phyloP scores from a whole-genome alignment of 2,113 vertebrate genomes.

The Dunckerocampus dactyliophorus region DNA sequence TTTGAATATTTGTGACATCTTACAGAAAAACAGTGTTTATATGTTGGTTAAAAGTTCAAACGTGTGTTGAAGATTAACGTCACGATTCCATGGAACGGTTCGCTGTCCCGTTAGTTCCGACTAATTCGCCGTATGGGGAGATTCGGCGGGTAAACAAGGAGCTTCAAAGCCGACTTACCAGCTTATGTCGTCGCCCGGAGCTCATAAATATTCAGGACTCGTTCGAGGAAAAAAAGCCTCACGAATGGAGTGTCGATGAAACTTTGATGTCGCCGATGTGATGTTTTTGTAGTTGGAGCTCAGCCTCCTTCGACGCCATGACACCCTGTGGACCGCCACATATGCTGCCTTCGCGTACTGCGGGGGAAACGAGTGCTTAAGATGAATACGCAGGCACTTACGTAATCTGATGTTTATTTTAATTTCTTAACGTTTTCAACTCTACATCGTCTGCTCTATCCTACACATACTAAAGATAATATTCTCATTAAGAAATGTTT shows the following conservation, averaged over 20 bases:
- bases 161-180: constrained; percentile 44
- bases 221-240: not conserved
- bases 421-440: no score
- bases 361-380: constrained; percentile 11
- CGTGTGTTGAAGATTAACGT: not conserved
- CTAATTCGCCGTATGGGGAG: not conserved
- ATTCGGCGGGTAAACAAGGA: not conserved
- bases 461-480: no score
- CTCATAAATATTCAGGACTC: not conserved
- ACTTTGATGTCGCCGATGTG: constrained; percentile 34
- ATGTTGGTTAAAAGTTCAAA: constrained; percentile 3
- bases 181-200: not conserved
- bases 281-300: no score
- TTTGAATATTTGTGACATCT: not conserved
- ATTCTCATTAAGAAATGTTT: no score
- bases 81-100: not conserved
- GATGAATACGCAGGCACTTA: no score
- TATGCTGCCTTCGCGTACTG: constrained; percentile 30
- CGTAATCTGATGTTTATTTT: no score
- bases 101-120: not conserved
- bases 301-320: constrained; percentile 63
- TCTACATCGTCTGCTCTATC: no score
- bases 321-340: constrained; percentile 10
- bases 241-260: constrained; percentile 14
- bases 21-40: not conserved